Conservation (phyloP, 1,140 invertebrate genomes). For the Tachypleus tridentatus region DNA sequence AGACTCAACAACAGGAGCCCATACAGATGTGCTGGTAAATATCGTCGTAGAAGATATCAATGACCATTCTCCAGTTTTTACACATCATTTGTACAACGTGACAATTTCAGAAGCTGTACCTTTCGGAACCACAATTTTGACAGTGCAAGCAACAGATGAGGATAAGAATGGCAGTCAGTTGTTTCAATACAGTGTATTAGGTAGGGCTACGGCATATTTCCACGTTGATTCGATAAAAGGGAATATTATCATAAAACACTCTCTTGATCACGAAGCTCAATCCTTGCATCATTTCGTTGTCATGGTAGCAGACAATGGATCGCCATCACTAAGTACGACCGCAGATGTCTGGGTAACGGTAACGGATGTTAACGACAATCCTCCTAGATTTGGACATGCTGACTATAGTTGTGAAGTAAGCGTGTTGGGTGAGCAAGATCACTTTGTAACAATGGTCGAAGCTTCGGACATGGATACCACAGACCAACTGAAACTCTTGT, state of each 20-base stretch:
- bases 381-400: conserved; percentile 54
- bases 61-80: conserved; percentile 73
- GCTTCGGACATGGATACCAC: conserved; percentile 74
- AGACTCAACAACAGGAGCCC: conserved; percentile 66
- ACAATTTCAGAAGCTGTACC: conserved; percentile 67
- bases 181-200: conserved; percentile 22
- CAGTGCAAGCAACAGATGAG: conserved; percentile 59
- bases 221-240: conserved; percentile 31
- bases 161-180: conserved; percentile 47
- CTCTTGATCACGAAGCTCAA: conserved; percentile 31
- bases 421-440: conserved; percentile 63
- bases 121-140: conserved; percentile 60
- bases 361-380: conserved; percentile 35
- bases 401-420: conserved; percentile 40
- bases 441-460: conserved; percentile 73
- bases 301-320: conserved; percentile 21
- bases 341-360: conserved; percentile 23
- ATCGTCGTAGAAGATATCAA: conserved; percentile 75
- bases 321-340: conserved; percentile 20
- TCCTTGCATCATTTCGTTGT: conserved; percentile 54
- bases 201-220: conserved; percentile 25
- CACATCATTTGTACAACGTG: conserved; percentile 65
- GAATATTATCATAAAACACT: conserved; percentile 26
- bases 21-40: conserved; percentile 67
- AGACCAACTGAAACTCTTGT: conserved; percentile 59